Conservation (phyloP, 2,888 invertebrate species). For the Venusia cambrica region DNA sequence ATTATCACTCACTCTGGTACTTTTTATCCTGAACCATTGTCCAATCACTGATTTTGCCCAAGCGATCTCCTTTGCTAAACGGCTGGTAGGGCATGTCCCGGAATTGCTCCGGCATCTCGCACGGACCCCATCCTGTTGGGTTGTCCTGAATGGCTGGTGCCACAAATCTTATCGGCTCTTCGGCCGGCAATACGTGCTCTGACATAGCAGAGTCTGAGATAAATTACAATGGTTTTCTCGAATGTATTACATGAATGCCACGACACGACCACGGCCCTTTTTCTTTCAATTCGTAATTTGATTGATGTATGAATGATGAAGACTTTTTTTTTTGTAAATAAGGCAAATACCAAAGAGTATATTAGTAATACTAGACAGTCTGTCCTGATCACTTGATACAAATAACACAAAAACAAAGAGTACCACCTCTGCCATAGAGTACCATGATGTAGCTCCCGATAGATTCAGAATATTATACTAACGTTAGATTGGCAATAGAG, state of each 20-base stretch:
- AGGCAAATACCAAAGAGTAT: too few species aligned
- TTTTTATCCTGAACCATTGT: conserved; percentile 97
- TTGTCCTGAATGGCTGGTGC: conserved; percentile 91
- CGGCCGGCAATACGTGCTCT: conserved; percentile 77
- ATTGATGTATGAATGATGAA: too few species aligned
- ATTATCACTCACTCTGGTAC: conserved; percentile 90
- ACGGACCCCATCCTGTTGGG: conserved; percentile 98
- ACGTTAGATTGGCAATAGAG: too few species aligned
- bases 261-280: too few species aligned
- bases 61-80: conserved; percentile 98
- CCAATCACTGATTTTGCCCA: conserved; percentile 99
- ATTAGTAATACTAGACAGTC: too few species aligned
- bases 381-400: too few species aligned
- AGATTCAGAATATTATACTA: too few species aligned
- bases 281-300: conserved; percentile 36
- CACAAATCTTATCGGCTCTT: conserved; percentile 84
- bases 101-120: conserved; percentile 95
- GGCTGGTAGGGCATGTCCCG: conserved; percentile 99
- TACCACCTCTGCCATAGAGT: too few species aligned
- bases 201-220: conserved; percentile 51
- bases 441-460: too few species aligned
- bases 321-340: too few species aligned
- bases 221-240: conserved; percentile 9
- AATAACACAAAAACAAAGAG: too few species aligned
- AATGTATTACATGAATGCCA: conserved; percentile 45